These are phyloP conservation scores for Coptodon rendalli DNA, from an alignment of 2,113 vertebrate genomes.

Conservation along the genomic window DNA sequence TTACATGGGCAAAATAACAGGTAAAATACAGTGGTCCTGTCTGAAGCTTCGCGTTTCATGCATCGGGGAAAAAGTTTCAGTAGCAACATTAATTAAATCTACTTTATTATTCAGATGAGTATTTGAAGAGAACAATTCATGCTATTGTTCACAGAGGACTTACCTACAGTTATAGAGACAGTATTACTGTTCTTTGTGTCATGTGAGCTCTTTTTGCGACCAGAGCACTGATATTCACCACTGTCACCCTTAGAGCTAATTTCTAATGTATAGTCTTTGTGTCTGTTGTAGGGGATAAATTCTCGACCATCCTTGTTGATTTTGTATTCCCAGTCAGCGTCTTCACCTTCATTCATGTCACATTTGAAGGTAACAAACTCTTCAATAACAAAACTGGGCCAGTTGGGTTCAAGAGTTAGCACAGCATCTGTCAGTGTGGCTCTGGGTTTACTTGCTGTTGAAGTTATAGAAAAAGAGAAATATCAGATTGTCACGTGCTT, in stretches of 20 bases:
- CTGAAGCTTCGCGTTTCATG: not conserved
- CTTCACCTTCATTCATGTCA: not conserved
- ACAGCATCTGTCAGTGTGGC: not conserved
- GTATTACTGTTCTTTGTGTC: not conserved
- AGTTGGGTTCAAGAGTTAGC: not conserved
- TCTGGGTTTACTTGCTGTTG: not conserved
- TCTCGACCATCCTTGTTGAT: fast-evolving
- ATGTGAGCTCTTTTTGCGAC: fast-evolving
- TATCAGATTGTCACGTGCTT: not conserved
- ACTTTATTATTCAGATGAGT: not conserved
- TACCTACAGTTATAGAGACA: not conserved
- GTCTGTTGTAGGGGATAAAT: fast-evolving
- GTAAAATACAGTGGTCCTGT: not conserved
- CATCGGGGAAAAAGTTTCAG: not conserved
- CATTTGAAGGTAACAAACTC: not conserved
- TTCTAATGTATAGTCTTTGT: fast-evolving
- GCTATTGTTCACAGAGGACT: not conserved
- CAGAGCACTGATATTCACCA: not conserved
- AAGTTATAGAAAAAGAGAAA: not conserved
- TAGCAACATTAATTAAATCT: not conserved
- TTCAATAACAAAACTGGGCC: not conserved
- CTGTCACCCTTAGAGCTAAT: fast-evolving
- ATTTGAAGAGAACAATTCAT: not conserved
- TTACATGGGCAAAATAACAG: not conserved
- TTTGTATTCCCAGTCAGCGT: not conserved